Conservation (phyloP, 2,797 vertebrate genomes). For the Oceanodroma leucorhoa region DNA sequence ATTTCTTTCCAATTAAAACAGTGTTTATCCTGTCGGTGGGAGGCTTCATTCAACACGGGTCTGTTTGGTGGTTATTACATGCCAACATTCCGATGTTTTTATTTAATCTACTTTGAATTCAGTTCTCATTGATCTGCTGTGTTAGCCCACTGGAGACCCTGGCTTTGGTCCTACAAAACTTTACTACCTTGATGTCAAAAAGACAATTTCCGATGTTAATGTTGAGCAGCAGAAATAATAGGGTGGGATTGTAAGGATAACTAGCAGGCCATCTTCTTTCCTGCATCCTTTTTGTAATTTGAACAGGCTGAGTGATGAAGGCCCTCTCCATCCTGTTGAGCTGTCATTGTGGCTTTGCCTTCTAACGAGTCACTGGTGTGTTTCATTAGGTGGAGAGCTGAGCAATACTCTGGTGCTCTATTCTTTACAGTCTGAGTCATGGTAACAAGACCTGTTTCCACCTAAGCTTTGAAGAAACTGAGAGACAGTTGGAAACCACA, state of each 20-base stretch:
- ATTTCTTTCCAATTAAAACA: background rate
- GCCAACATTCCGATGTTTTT: accelerated
- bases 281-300: background rate
- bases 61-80: background rate
- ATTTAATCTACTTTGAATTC: background rate
- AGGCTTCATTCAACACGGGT: background rate
- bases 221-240: background rate
- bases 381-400: background rate
- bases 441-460: background rate
- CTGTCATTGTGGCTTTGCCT: background rate
- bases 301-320: background rate
- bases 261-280: background rate
- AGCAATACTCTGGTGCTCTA: accelerated
- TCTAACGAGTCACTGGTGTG: background rate
- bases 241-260: background rate
- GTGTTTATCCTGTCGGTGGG: background rate
- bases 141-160: background rate
- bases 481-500: background rate
- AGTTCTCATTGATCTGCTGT: background rate
- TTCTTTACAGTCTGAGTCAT: background rate
- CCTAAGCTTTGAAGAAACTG: background rate
- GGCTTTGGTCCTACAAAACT: background rate
- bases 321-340: background rate
- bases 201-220: background rate
- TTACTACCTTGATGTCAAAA: background rate